These are phyloP conservation scores for Ara ararauna DNA, from an alignment of 2,797 vertebrate species.

Conservation along the genomic window DNA sequence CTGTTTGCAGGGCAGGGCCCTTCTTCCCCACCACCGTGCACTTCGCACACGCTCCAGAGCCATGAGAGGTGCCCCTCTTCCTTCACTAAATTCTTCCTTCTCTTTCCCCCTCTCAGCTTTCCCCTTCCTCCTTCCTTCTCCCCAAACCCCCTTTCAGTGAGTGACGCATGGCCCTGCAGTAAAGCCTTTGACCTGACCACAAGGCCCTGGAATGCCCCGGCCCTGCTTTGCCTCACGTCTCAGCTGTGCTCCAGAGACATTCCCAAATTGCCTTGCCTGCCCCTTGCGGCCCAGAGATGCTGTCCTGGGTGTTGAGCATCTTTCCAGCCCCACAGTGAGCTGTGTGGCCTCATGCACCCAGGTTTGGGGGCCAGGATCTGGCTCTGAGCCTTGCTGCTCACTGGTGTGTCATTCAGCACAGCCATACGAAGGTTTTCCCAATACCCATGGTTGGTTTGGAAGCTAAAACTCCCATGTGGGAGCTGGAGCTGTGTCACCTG, in stretches of 20 bases:
- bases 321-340: fast-evolving
- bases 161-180: background rate
- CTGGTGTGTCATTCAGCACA: fast-evolving
- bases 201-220: fast-evolving
- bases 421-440: background rate
- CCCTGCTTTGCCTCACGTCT: background rate
- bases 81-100: conserved; percentile 16
- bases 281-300: background rate
- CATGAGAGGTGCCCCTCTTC: conserved; percentile 4
- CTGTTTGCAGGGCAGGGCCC: conserved; percentile 46
- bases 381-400: background rate
- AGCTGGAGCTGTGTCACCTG: background rate
- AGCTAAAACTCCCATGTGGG: fast-evolving
- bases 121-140: background rate
- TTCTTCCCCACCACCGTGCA: background rate
- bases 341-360: fast-evolving
- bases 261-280: background rate
- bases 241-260: fast-evolving
- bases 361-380: background rate
- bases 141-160: background rate
- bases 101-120: background rate
- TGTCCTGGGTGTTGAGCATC: background rate
- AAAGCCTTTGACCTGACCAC: background rate
- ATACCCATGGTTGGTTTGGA: fast-evolving
- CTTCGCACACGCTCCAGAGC: background rate